Evolutionary conservation across 2,797 vertebrate genomes (phyloP).

Genomic region (Notolepis coatsorum): DNA sequence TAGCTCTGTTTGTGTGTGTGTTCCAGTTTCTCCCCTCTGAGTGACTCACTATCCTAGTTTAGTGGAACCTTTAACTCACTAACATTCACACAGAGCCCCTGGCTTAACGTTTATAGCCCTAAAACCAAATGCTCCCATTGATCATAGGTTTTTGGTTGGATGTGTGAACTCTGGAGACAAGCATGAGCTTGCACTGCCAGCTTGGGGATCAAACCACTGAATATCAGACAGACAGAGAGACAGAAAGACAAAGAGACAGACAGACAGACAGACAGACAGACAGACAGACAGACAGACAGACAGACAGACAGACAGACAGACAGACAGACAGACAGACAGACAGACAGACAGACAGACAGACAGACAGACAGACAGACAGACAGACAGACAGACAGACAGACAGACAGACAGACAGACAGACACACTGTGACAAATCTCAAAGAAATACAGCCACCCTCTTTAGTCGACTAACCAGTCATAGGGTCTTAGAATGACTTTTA

Average conservation of each 20-base stretch:
- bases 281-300: neutral
- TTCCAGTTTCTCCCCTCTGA: neutral
- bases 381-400: no score
- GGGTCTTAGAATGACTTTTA: no score
- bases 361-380: no score
- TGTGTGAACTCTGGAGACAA: neutral
- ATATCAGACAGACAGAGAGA: neutral
- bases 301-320: neutral
- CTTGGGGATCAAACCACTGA: neutral
- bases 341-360: no score
- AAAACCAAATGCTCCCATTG: neutral
- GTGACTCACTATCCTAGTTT: neutral
- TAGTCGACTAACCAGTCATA: no score
- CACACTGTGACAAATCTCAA: no score
- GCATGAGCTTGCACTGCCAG: neutral
- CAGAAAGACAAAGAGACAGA: neutral
- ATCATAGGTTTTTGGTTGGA: neutral
- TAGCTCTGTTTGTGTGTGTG: neutral
- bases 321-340: no score
- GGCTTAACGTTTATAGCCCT: neutral
- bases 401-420: no score
- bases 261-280: neutral
- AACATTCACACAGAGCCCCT: neutral
- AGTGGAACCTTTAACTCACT: neutral
- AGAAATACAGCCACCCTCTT: no score